Evolutionary conservation across 2,113 vertebrate genomes (phyloP).

Genomic region (Takifugu flavidus): DNA sequence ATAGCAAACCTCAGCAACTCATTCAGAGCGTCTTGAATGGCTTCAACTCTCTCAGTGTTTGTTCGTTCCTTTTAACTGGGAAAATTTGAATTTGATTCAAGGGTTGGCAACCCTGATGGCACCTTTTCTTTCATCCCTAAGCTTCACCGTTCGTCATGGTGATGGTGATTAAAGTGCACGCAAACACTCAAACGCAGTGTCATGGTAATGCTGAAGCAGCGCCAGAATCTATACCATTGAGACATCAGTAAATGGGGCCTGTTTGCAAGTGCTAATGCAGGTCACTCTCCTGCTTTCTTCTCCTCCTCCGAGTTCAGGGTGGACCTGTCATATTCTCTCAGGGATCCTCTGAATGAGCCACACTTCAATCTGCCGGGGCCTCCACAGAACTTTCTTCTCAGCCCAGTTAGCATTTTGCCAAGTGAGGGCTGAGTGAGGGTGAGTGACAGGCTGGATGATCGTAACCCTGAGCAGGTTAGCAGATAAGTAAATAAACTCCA

Average conservation of each 20-base stretch:
- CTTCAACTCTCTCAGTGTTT: slow-evolving; percentile 35
- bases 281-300: slow-evolving; percentile 39
- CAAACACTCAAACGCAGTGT: slow-evolving; percentile 22
- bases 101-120: slow-evolving; percentile 32
- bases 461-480: no score
- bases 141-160: slow-evolving; percentile 48
- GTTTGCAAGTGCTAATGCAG: slow-evolving; percentile 53
- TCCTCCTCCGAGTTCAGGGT: slow-evolving; percentile 34
- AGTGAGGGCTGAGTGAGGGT: slow-evolving; percentile 14
- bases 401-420: slow-evolving; percentile 32
- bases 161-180: slow-evolving; percentile 31
- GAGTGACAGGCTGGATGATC: no score
- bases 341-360: slow-evolving; percentile 31
- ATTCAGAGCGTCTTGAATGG: slow-evolving; percentile 53
- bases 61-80: slow-evolving; percentile 26
- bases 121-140: slow-evolving; percentile 28
- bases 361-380: slow-evolving; percentile 10
- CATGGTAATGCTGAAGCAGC: slow-evolving; percentile 37
- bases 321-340: slow-evolving; percentile 44
- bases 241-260: slow-evolving; percentile 35
- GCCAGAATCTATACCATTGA: slow-evolving; percentile 47
- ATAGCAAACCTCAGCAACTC: slow-evolving; percentile 47
- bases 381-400: slow-evolving; percentile 34
- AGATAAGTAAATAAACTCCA: no score
- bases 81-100: slow-evolving; percentile 59